phyloP scores from a whole-genome alignment of 2,797 vertebrate genomes.

The Thalassophryne amazonica region DNA sequence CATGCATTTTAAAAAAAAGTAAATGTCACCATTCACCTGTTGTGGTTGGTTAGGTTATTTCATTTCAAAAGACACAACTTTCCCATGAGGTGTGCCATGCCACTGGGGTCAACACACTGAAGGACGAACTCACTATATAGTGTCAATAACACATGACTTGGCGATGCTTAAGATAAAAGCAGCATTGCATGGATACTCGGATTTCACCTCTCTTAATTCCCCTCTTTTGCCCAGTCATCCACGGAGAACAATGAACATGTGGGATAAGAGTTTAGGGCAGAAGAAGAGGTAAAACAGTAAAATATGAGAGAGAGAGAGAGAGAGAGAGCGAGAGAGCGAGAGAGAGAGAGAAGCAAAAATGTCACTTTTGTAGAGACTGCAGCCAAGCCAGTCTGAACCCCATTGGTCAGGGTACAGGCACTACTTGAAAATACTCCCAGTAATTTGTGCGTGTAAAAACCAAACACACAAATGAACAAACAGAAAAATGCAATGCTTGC shows the following conservation, averaged over 20 bases:
- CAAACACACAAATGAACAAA: constrained; percentile 1
- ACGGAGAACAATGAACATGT: constrained; percentile 46
- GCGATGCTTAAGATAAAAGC: constrained; percentile 58
- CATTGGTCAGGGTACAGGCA: constrained; percentile 67
- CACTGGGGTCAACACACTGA: constrained; percentile 20
- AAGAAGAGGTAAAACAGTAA: constrained; percentile 30
- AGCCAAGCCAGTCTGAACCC: constrained; percentile 49
- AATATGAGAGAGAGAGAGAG: constrained; percentile 1
- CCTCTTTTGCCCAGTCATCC: constrained; percentile 27
- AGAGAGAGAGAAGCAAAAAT: too few species aligned
- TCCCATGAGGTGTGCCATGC: constrained; percentile 22
- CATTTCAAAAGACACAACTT: constrained; percentile 19
- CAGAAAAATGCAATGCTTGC: constrained; percentile 56
- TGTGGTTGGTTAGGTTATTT: too few species aligned
- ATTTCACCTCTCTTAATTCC: constrained; percentile 37
- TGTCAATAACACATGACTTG: constrained; percentile 27
- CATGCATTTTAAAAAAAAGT: too few species aligned
- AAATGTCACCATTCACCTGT: too few species aligned
- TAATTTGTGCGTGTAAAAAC: constrained; percentile 66
- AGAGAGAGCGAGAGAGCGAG: too few species aligned
- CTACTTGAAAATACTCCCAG: constrained; percentile 63
- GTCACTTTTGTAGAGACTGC: constrained; percentile 28
- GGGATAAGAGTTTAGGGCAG: constrained; percentile 42
- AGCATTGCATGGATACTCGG: constrained; percentile 65
- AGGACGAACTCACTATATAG: constrained; percentile 27